phyloP scores from a whole-genome alignment of 2,888 invertebrate species.

The Chrysopilus asiliformis region DNA sequence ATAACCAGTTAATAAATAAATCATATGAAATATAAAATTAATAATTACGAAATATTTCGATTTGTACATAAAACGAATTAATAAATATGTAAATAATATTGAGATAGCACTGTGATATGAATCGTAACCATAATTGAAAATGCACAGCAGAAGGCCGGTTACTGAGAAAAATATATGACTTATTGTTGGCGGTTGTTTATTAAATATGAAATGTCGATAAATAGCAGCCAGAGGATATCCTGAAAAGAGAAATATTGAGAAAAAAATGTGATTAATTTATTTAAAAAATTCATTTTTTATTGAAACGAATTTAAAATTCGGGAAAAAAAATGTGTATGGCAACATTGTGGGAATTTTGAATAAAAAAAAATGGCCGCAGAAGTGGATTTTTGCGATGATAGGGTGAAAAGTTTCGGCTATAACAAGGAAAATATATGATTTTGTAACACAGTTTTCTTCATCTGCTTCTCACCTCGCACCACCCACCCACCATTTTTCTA shows the following conservation, averaged over 20 bases:
- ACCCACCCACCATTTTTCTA: too few species aligned
- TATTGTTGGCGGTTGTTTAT: conserved; percentile 35
- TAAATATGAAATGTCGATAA: conserved; percentile 46
- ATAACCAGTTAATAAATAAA: conserved; percentile 65
- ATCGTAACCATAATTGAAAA: conserved; percentile 72
- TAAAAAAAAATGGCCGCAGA: background rate
- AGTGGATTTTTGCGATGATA: background rate
- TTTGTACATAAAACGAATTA: conserved; percentile 41
- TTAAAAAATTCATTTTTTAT: too few species aligned
- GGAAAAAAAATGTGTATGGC: too few species aligned
- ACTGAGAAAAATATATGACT: conserved; percentile 64
- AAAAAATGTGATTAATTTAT: background rate
- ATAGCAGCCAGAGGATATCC: conserved; percentile 60
- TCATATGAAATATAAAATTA: conserved; percentile 72
- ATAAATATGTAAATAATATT: conserved; percentile 54
- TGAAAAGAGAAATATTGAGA: conserved; percentile 32
- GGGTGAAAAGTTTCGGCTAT: too few species aligned
- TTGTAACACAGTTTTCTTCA: too few species aligned
- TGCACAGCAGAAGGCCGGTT: conserved; percentile 60
- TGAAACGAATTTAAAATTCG: too few species aligned
- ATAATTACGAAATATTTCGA: conserved; percentile 43
- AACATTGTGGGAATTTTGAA: too few species aligned
- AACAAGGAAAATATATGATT: too few species aligned
- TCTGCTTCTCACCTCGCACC: too few species aligned
- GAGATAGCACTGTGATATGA: conserved; percentile 64